These are phyloP conservation scores for Itoplectis maculator DNA, from an alignment of 2,888 invertebrate genomes.

Conservation along the genomic window DNA sequence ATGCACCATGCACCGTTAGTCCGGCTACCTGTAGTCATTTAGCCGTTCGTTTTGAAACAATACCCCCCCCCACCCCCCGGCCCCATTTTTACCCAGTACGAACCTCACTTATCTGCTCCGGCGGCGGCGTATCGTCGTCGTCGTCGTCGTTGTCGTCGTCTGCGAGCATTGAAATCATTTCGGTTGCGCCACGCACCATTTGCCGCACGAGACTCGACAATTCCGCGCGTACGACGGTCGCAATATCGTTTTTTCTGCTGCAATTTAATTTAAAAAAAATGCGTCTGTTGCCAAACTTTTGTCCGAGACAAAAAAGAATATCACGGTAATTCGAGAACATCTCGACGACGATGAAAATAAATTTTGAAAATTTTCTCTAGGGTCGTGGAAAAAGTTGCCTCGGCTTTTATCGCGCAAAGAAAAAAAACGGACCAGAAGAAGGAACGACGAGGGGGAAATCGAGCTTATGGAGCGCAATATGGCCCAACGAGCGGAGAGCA, in stretches of 20 bases:
- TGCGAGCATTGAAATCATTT: constrained; percentile 62
- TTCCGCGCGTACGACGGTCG: not conserved
- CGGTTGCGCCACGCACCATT: constrained; percentile 26
- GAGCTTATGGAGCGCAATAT: constrained; percentile 13
- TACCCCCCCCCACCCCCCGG: constrained; percentile 8
- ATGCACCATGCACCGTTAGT: not conserved
- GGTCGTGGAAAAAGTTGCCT: not conserved
- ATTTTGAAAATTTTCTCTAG: too few relatives aligned
- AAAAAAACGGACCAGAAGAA: not conserved
- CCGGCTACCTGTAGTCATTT: constrained; percentile 26
- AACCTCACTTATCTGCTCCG: constrained; percentile 49
- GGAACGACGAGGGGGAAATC: not conserved
- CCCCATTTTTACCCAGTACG: too few relatives aligned
- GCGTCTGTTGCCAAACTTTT: not conserved
- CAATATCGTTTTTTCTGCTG: not conserved
- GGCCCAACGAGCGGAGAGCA: not conserved
- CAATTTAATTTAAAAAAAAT: constrained; percentile 1
- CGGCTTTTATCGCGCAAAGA: not conserved
- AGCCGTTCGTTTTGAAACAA: constrained; percentile 55
- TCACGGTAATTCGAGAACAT: not conserved
- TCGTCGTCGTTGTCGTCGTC: constrained; percentile 4
- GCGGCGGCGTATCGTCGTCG: constrained; percentile 1
- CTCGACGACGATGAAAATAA: not conserved
- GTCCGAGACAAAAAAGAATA: not conserved
- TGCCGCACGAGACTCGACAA: not conserved